Evolutionary conservation across 1,140 invertebrate genomes (phyloP).

Genomic region (Tetragonula clypearis): DNA sequence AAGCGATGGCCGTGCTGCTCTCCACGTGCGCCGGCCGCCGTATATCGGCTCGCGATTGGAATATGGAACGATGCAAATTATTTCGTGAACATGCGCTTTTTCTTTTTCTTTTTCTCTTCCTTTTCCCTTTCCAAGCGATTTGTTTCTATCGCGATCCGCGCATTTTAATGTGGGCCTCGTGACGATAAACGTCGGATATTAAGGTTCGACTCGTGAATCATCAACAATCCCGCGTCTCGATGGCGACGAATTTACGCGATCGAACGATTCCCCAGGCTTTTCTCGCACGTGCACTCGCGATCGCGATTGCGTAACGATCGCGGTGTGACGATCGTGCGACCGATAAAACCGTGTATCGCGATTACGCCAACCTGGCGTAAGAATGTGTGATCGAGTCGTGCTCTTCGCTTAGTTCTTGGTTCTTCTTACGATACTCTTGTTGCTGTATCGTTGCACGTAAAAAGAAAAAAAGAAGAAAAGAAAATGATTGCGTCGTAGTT

Average conservation of each 20-base stretch:
- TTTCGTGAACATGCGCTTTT: background rate
- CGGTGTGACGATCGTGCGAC: background rate
- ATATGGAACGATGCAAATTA: background rate
- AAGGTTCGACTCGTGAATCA: background rate
- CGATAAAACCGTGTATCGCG: background rate
- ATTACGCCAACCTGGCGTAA: background rate
- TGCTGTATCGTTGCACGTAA: no score
- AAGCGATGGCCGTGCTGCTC: background rate
- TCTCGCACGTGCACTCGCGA: no score
- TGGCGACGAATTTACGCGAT: conserved; percentile 3
- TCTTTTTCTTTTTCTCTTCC: background rate
- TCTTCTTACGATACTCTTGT: no score
- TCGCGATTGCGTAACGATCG: background rate
- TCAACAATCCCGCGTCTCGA: background rate
- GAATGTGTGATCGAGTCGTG: no score
- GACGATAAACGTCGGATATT: background rate
- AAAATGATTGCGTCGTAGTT: no score
- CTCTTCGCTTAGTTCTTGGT: no score
- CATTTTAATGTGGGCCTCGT: background rate
- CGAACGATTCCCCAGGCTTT: background rate
- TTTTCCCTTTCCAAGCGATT: background rate
- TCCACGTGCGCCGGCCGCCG: no score
- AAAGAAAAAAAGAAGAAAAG: no score
- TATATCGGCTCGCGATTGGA: background rate
- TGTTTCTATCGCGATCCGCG: no score